Evolutionary conservation across 2,113 vertebrate genomes (phyloP).

Genomic region (Thryonomys swinderianus): DNA sequence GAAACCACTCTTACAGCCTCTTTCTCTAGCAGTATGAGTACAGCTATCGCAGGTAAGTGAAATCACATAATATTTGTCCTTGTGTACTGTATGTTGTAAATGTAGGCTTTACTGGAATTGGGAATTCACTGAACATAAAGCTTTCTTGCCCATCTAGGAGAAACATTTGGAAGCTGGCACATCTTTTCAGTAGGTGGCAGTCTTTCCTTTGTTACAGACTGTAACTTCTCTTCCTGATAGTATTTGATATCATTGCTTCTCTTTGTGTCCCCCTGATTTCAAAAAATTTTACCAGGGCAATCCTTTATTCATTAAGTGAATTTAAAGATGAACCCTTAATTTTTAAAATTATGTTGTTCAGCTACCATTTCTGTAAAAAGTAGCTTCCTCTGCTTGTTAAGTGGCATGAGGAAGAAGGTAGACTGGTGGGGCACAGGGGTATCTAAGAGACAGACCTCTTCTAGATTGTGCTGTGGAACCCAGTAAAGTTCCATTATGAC

Average conservation of each 20-base stretch:
- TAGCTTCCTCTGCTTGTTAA: background rate
- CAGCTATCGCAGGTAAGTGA: background rate
- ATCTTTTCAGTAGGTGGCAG: slow-evolving; percentile 68
- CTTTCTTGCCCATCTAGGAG: background rate
- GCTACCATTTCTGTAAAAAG: background rate
- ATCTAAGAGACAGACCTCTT: background rate
- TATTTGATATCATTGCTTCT: background rate
- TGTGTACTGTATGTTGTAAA: slow-evolving; percentile 14
- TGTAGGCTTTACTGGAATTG: slow-evolving; percentile 10
- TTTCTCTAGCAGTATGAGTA: background rate
- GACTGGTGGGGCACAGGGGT: background rate
- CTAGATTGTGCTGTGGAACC: background rate
- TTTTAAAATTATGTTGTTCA: slow-evolving; percentile 14
- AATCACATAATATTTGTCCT: background rate
- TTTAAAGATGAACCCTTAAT: background rate
- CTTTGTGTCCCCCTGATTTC: background rate
- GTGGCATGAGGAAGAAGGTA: background rate
- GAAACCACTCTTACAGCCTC: background rate
- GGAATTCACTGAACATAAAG: background rate
- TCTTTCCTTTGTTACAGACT: slow-evolving; percentile 33
- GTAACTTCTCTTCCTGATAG: background rate
- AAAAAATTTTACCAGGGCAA: background rate
- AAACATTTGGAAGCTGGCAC: background rate
- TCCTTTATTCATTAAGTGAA: slow-evolving; percentile 12
- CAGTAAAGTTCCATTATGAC: background rate